These are phyloP conservation scores for Drosophila borealis DNA, from an alignment of 2,888 invertebrate species.

Conservation along the genomic window DNA sequence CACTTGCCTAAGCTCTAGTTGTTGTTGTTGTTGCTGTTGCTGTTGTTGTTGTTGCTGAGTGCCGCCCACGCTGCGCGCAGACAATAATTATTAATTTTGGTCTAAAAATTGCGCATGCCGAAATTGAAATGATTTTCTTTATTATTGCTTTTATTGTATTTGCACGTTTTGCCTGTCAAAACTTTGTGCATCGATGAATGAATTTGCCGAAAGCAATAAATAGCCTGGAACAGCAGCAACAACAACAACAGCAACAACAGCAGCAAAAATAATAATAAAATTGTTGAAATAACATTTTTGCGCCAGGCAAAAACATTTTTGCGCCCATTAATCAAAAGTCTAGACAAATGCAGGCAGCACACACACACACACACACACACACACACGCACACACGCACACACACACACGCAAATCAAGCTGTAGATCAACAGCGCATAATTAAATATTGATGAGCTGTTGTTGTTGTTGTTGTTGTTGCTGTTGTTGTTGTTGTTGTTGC, in stretches of 20 bases:
- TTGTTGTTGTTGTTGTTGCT: constrained; percentile 6
- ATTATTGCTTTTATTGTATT: constrained; percentile 25
- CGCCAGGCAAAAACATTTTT: constrained; percentile 19
- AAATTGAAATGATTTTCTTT: neutral
- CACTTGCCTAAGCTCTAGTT: constrained; percentile 39
- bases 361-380: constrained; percentile 9
- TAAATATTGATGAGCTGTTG: constrained; percentile 38
- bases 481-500: constrained; percentile 25
- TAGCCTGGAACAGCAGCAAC: constrained; percentile 38
- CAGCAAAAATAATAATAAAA: constrained; percentile 15
- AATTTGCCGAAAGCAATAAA: constrained; percentile 45
- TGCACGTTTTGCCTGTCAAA: constrained; percentile 48
- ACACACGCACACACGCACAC: constrained; percentile 1
- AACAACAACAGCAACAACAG: constrained; percentile 24
- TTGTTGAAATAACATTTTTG: constrained; percentile 33
- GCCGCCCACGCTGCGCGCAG: constrained; percentile 33
- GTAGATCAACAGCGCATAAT: constrained; percentile 42
- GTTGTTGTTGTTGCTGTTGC: constrained; percentile 3
- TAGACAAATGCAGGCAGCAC: constrained; percentile 56
- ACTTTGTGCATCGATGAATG: constrained; percentile 59
- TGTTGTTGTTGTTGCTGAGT: constrained; percentile 12
- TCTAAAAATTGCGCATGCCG: constrained; percentile 15
- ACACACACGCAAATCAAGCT: constrained; percentile 26
- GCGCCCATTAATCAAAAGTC: constrained; percentile 67
- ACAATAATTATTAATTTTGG: constrained; percentile 7